Percentiles rank a stretch among this genome's conserved stretches.
Conservation (phyloP, 2,888 invertebrate genomes). For the Eutolmus rufibarbis region DNA sequence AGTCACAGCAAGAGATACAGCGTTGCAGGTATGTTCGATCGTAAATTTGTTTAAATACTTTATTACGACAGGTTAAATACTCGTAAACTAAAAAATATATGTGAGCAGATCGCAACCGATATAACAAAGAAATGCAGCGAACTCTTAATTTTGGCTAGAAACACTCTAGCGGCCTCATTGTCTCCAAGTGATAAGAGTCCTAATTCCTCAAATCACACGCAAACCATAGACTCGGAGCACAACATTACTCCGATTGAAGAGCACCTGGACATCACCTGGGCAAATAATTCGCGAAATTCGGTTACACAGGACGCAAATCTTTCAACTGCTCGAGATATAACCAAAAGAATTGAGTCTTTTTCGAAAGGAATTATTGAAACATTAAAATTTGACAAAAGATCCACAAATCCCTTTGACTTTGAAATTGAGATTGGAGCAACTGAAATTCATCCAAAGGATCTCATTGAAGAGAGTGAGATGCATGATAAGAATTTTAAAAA, state of each 20-base stretch:
- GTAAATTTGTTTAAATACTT: neutral
- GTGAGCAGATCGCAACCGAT: slow-evolving; percentile 72
- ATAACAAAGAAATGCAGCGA: slow-evolving; percentile 81
- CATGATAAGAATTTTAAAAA: slow-evolving; percentile 59
- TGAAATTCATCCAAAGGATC: slow-evolving; percentile 59
- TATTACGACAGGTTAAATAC: too few species aligned
- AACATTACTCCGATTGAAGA: slow-evolving; percentile 64
- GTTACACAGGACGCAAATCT: slow-evolving; percentile 58
- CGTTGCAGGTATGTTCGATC: slow-evolving; percentile 66
- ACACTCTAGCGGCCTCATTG: slow-evolving; percentile 67
- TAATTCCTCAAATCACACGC: slow-evolving; percentile 63
- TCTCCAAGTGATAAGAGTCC: slow-evolving; percentile 68
- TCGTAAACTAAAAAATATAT: neutral
- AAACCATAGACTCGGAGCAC: slow-evolving; percentile 63
- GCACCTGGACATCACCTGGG: slow-evolving; percentile 63
- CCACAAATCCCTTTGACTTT: slow-evolving; percentile 61
- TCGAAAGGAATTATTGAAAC: slow-evolving; percentile 63
- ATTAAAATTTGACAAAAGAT: slow-evolving; percentile 61
- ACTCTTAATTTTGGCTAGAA: slow-evolving; percentile 77
- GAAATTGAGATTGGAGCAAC: slow-evolving; percentile 63
- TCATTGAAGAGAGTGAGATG: slow-evolving; percentile 58
- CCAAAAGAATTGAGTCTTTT: slow-evolving; percentile 62
- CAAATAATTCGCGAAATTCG: slow-evolving; percentile 60
- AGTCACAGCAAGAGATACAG: slow-evolving; percentile 60
- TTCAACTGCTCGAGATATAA: slow-evolving; percentile 60